Evolutionary conservation across 2,113 vertebrate species (phyloP), one percentile per base, ranked within the genome.

Genomic region (Scortum barcoo): DNA sequence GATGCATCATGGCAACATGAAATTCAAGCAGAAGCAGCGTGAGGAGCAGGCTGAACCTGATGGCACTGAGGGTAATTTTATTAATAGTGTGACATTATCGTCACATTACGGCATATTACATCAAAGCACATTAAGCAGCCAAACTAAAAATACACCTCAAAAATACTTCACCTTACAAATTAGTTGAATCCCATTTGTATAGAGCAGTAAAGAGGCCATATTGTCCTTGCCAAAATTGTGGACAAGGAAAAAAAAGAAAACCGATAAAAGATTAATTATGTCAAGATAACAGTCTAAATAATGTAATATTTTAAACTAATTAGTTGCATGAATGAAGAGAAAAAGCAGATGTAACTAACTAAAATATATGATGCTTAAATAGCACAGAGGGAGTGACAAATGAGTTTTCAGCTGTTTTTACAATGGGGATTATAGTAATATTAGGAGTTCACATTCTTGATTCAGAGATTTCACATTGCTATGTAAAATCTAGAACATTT

Each of bases 1-100:
- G 89, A 94, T 97, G 91, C 92, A 93, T 90, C 92, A 93, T 51
- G 96, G 96, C 46, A 87, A 48, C 88, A 80, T 93, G 89, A 92
- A 94, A 68, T 93, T 93, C 76, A 94, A 94, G 89, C 93, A 94
- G 68, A 94, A 94, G 78, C 93, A 93, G 81, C 92, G 93, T 20
- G 93, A 94, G 7, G 93, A 94, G 87, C 93, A 94, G 91, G 93
- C 76, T 54, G 93, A 94, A 68, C 93, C 93, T 53, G 93, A 94
- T 66, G 91, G 93, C 90, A 94, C 46, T 81, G 93, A 94, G 81
- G 91, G 93, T 94, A 81, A 79, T 14, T 79, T 3, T 40, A 40
- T 12, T 22, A 3, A 73, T 51, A 24, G 17, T 24, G 24, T 48
- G 1, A 58, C 57, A 53, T 78, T 22, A 58, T 40, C 38, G 33